Evolutionary conservation across 2,113 vertebrate genomes (phyloP).

Genomic region (Gambusia holbrooki): DNA sequence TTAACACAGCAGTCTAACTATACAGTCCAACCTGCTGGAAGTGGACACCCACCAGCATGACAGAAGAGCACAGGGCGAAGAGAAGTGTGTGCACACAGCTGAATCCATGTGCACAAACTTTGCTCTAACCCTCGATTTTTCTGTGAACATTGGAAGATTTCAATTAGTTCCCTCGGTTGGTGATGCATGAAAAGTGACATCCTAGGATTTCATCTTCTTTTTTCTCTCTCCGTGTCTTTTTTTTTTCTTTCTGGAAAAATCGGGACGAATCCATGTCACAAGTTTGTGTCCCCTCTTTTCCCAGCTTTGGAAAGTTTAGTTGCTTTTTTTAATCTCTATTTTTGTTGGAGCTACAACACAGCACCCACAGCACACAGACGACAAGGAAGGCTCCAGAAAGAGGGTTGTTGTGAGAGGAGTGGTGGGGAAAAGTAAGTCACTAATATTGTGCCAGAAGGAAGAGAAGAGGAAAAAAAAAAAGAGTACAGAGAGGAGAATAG

Average conservation of each 20-base stretch:
- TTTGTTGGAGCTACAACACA: constrained; percentile 80
- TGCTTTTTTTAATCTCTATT: constrained; percentile 58
- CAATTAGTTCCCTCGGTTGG: constrained; percentile 65
- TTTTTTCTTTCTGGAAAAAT: constrained; percentile 59
- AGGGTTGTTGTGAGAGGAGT: constrained; percentile 5
- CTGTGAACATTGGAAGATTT: constrained; percentile 68
- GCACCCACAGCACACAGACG: constrained; percentile 80
- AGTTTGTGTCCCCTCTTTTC: constrained; percentile 61
- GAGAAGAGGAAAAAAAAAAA: constrained; percentile 31
- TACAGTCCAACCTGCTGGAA: constrained; percentile 40
- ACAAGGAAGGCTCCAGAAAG: constrained; percentile 62
- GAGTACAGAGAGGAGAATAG: constrained; percentile 3
- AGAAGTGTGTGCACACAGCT: constrained; percentile 41
- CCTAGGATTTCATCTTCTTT: constrained; percentile 71
- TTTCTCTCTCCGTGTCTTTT: constrained; percentile 66
- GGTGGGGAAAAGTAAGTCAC: constrained; percentile 34
- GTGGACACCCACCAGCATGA: constrained; percentile 32
- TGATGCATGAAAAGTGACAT: constrained; percentile 76
- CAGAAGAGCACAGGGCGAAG: constrained; percentile 56
- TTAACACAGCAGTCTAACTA: constrained; percentile 19
- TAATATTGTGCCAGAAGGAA: constrained; percentile 75
- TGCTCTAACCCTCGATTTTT: constrained; percentile 60
- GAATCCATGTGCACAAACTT: constrained; percentile 45
- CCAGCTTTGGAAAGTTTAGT: constrained; percentile 64
- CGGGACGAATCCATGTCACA: constrained; percentile 60